These are phyloP conservation scores for Antheraea pernyi DNA, from an alignment of 1,140 invertebrate species.

Conservation along the genomic window DNA sequence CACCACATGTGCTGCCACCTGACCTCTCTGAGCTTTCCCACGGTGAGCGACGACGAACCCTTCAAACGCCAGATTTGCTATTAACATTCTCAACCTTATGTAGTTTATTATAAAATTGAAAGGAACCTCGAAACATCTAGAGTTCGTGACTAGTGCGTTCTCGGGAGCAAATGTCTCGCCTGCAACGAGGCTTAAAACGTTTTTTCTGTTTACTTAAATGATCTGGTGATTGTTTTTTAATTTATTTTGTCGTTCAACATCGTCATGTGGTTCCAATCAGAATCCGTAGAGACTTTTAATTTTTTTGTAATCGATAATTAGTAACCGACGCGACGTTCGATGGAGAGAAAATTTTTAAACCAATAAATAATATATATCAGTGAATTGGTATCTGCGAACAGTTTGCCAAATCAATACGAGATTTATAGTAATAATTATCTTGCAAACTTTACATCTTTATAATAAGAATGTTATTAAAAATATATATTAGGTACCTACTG, in stretches of 20 bases:
- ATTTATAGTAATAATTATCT: too few species aligned
- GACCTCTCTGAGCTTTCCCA: constrained; percentile 70
- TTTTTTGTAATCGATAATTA: constrained; percentile 52
- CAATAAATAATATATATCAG: not conserved
- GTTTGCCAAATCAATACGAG: too few species aligned
- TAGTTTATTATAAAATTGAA: constrained; percentile 24
- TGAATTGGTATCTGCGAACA: too few species aligned
- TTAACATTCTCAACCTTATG: constrained; percentile 42
- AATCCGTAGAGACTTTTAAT: constrained; percentile 51
- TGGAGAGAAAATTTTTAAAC: not conserved
- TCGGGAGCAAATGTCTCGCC: constrained; percentile 68
- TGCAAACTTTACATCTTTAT: too few species aligned
- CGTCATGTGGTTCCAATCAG: constrained; percentile 76
- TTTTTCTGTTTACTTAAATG: constrained; percentile 75
- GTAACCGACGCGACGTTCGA: constrained; percentile 5
- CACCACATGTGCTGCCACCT: constrained; percentile 74
- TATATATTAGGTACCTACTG: too few species aligned
- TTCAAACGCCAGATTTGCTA: constrained; percentile 53
- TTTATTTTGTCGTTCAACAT: constrained; percentile 62
- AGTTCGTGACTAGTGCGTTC: constrained; percentile 35
- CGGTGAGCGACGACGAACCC: constrained; percentile 51
- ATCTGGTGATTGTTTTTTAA: constrained; percentile 78
- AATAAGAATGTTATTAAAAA: too few species aligned
- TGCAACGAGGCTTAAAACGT: constrained; percentile 54
- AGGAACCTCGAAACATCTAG: constrained; percentile 26